Evolutionary conservation across 1,140 invertebrate species (phyloP).

Genomic region (Planococcus citri): DNA sequence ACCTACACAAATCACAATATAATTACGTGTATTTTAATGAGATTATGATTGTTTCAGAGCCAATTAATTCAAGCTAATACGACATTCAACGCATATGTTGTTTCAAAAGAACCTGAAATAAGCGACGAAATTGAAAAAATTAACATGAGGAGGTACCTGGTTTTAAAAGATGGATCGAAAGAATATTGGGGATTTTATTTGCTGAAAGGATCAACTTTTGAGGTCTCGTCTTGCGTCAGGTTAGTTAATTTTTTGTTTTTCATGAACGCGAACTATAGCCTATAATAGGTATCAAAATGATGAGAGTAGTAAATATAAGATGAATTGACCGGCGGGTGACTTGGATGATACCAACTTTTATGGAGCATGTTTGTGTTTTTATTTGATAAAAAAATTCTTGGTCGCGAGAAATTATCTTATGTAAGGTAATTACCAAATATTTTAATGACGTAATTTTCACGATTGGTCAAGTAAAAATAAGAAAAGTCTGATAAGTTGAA

Average conservation of each 20-base stretch:
- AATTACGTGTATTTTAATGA: conserved; percentile 11
- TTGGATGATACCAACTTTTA: too few species aligned
- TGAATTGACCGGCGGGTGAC: too few species aligned
- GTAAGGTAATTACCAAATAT: too few species aligned
- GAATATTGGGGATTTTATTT: conserved; percentile 75
- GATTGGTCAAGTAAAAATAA: too few species aligned
- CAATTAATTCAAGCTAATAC: conserved; percentile 55
- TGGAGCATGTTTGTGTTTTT: too few species aligned
- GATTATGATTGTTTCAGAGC: conserved; percentile 44
- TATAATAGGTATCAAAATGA: too few species aligned
- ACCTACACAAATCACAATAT: background rate
- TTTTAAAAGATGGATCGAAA: conserved; percentile 63
- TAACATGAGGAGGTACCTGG: conserved; percentile 51
- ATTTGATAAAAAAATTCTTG: too few species aligned
- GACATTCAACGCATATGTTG: conserved; percentile 60
- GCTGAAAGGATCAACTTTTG: conserved; percentile 56
- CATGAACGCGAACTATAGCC: too few species aligned
- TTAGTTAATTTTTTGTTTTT: conserved; percentile 27
- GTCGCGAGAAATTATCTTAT: too few species aligned
- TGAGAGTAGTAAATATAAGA: too few species aligned
- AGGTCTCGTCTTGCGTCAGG: conserved; percentile 60
- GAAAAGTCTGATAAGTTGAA: too few species aligned
- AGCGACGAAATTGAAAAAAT: conserved; percentile 42
- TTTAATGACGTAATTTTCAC: too few species aligned
- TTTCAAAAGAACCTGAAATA: conserved; percentile 45